Base-by-base conservation (phyloP, 1,140 invertebrate species). In the Cyrtorhinus lividipennis region DNA sequence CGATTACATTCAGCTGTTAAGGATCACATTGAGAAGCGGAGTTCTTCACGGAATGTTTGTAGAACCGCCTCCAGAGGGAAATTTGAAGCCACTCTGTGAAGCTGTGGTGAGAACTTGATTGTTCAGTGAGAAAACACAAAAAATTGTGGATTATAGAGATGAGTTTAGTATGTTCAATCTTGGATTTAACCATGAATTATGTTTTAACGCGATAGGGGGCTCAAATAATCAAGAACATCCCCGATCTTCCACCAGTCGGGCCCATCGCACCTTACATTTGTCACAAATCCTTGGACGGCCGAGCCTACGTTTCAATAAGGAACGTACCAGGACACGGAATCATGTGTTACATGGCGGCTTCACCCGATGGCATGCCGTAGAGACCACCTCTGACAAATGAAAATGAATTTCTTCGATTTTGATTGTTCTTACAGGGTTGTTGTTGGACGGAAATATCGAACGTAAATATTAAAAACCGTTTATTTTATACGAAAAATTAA, bases 331-430 rank as follows among this genome's bases (percentile, higher is more conserved):
- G 71, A 13, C 73, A 74, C 56, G 76, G 76, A 20, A 71, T 78
- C 2, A 69, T 78, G n/a, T 77, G 76, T 66, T 79, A 79, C 64
- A 73, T 79, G 73, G 75, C 76, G 24, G 76, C 77, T 15, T 75
- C 73, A 64, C 74, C 77, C 3, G 72, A 77, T 8, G 18, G 44
- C 24, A 1, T 59, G 44, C 24, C 27, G 24, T 15, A 24, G 22
- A 22, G 15, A 8, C 2, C 24, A 23, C 18, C 24, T 20, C 22
- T 56, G 48, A 12, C 22, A 44, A 44, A 44, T 44, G n/a, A 44
- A n/a, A n/a, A n/a, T n/a, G n/a, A n/a, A n/a, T n/a, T n/a, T n/a
- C n/a, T n/a, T n/a, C n/a, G n/a, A n/a, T n/a, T n/a, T n/a, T n/a
- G n/a, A n/a, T n/a, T n/a, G n/a, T n/a, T n/a, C n/a, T n/a, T n/a